Percentiles rank a stretch among this genome's conserved stretches.
These are phyloP conservation scores for Epizoanthus rinbou DNA, from an alignment of 92 coral and sea anemone genomes.

Conservation along the genomic window DNA sequence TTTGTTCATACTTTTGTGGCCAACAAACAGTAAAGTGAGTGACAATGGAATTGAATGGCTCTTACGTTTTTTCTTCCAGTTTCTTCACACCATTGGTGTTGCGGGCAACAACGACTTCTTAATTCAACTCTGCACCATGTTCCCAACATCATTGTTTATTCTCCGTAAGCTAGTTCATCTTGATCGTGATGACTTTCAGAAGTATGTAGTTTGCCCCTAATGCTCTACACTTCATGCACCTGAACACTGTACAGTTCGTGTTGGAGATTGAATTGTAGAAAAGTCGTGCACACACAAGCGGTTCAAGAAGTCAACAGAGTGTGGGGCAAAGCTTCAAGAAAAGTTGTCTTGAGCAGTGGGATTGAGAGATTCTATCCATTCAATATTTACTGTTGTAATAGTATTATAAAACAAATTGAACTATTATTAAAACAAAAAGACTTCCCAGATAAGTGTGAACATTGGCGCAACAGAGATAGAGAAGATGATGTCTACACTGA, in stretches of 20 bases:
- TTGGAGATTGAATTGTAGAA: constrained; percentile 31
- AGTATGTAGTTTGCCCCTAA: constrained; percentile 60
- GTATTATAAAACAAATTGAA: constrained; percentile 25
- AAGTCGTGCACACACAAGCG: constrained; percentile 30
- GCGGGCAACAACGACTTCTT: constrained; percentile 38
- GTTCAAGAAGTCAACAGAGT: constrained; percentile 49
- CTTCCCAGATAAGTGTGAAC: too few relatives aligned
- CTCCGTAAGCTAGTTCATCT: constrained; percentile 44
- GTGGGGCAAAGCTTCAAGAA: constrained; percentile 47
- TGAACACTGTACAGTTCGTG: constrained; percentile 45
- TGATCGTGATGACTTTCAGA: constrained; percentile 53
- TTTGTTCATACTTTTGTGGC: constrained; percentile 61
- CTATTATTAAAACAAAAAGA: too few relatives aligned
- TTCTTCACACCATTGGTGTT: constrained; percentile 45
- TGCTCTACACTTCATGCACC: constrained; percentile 46
- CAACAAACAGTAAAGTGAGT: constrained; percentile 55
- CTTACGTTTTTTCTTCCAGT: constrained; percentile 54
- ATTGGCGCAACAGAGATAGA: too few relatives aligned
- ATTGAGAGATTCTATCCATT: constrained; percentile 42
- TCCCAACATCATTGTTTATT: constrained; percentile 58
- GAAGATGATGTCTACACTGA: too few relatives aligned
- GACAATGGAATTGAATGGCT: constrained; percentile 62
- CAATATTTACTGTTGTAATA: constrained; percentile 46
- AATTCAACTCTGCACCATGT: constrained; percentile 46
- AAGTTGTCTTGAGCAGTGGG: constrained; percentile 43